Evolutionary conservation across 2,113 vertebrate genomes (phyloP), one percentile per base, ranked within the genome.

Genomic region (Apistogramma diplotaenia): DNA sequence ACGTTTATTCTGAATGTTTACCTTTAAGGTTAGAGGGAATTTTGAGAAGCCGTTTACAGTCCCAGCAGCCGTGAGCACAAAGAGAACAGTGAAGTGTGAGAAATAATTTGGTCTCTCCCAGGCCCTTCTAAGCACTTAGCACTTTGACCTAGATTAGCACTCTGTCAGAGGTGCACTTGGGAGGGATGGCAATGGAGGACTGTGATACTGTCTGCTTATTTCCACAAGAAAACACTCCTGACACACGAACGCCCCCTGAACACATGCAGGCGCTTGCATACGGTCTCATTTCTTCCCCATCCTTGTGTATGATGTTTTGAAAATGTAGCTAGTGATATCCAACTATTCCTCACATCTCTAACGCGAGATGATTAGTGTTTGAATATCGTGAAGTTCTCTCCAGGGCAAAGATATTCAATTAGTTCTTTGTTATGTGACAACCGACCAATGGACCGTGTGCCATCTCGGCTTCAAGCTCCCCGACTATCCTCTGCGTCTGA

Each of bases 131-230:
- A 91, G 89, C 90, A 84, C 85, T 95, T 94, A 92, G 83, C 86
- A 89, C 91, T 93, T 85, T 94, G 94, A 94, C 93, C 94, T 91
- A 94, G 92, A 95, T 94, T 92, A 94, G 83, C 79, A 43, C 84
- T 79, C 79, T 74, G 87, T 82, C 85, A 89, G 85, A 73, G 85
- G 86, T 83, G 74, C 88, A 81, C 89, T 81, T 55, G 85, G 87
- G 80, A 93, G 78, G 57, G 60, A 61, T 77, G 77, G 77, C 82
- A 58, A 88, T 87, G 82, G 74, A 89, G 60, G 43, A 79, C 81
- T 56, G 60, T 2, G 56, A 90, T 87, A 78, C 61, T 10, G 70
- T 27, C 78, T 49, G 73, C 46, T 76, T 59, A 35, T 84, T 89
- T 91, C 78, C 77, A 75, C 79, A 62, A 43, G 65, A 85, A 90